Evolutionary conservation across 2,113 vertebrate species (phyloP), one percentile per base, ranked within the genome.

Genomic region (Burhinus oedicnemus): DNA sequence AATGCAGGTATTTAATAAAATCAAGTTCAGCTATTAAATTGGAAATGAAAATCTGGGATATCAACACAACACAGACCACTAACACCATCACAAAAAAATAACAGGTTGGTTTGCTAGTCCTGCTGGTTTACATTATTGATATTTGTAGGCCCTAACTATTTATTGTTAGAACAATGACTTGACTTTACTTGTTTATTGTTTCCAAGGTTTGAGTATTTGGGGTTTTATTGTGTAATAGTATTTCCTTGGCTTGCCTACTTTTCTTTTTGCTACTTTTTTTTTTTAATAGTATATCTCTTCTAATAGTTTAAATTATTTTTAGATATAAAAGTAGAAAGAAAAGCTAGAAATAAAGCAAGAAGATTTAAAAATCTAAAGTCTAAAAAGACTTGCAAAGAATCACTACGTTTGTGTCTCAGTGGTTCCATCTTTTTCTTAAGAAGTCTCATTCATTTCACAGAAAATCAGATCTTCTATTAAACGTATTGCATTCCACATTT

Each of bases 1-100:
- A 85, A 61, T 77, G 49, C 34, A 45, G 47, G 42, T 79, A 83
- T 93, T 97, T 90, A 92, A 88, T 93, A 93, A 93, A 93, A 88
- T 76, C 62, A 80, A 54, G 49, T 88, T 83, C 44, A 62, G 10
- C 66, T 90, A 58, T 93, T 90, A 65, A 72, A 51, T 12, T 88
- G 58, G 66, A 80, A 90, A 90, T 49, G 29, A 87, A 96, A 96
- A 85, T 69, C 34, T 64, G 40, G 78, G 45, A 15, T 83, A 90
- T n/a, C 65, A 74, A n/a, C 52, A 71, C 70, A 88, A 69, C 10
- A 70, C 54, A 88, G 71, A 71, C 79, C 25, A 62, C 76, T 96
- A 75, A 40, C 42, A 70, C 42, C 26, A 34, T 88, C 60, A 90
- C 38, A 92, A 77, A 89, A 93, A 64, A 58, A n/a, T 8, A 91